phyloP scores from a whole-genome alignment of 23 tunicate species.

The Halocynthia roretzi region DNA sequence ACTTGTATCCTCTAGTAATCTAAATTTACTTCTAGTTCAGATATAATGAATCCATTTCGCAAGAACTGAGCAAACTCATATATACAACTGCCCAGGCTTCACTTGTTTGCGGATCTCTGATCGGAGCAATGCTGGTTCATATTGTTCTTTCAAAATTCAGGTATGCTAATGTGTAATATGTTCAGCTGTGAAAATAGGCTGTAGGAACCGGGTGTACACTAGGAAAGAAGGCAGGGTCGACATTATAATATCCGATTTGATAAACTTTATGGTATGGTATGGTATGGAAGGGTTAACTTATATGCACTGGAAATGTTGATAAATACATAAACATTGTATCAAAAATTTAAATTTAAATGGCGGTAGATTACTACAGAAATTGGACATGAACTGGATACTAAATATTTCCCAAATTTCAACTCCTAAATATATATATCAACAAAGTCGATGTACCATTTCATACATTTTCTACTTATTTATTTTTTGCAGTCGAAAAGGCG shows the following conservation, averaged over 20 bases:
- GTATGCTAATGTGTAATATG: constrained; percentile 8
- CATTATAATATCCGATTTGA: too few species aligned
- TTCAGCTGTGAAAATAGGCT: neutral
- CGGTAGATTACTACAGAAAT: too few species aligned
- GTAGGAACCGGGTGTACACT: neutral
- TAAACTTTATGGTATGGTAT: too few species aligned
- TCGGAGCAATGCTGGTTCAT: constrained; percentile 15
- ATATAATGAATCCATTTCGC: neutral
- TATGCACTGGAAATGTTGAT: too few species aligned
- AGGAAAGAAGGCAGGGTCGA: too few species aligned
- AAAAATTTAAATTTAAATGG: too few species aligned
- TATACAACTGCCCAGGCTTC: constrained; percentile 14
- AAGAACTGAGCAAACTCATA: neutral
- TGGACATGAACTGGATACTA: too few species aligned
- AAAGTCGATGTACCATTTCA: too few species aligned
- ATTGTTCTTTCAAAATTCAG: constrained; percentile 7
- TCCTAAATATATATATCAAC: too few species aligned
- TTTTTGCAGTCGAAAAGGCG: neutral
- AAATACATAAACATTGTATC: too few species aligned
- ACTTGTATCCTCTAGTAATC: neutral
- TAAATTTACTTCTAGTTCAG: neutral
- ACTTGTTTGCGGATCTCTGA: constrained; percentile 17
- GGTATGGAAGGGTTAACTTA: too few species aligned
- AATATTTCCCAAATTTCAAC: too few species aligned
- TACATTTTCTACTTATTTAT: neutral